These are phyloP conservation scores for Chrysina gloriosa DNA, from an alignment of 2,888 invertebrate species.

Conservation along the genomic window DNA sequence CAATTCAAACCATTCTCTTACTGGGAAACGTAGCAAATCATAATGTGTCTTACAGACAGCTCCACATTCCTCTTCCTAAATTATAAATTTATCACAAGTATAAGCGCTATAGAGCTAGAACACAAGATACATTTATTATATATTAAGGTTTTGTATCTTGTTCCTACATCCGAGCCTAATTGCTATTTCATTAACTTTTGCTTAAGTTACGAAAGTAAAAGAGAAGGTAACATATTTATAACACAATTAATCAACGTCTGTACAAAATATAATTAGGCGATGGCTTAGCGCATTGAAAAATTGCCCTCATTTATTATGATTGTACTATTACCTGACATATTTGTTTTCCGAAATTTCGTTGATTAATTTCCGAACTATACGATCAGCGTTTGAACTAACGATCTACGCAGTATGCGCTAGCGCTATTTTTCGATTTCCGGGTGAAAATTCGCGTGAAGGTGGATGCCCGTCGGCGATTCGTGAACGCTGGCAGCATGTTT, in stretches of 20 bases:
- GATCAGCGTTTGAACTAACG: conserved; percentile 8
- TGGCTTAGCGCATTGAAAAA: conserved; percentile 25
- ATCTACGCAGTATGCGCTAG: conserved; percentile 23
- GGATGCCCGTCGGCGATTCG: conserved; percentile 38
- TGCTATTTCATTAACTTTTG: background rate
- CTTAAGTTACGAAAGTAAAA: conserved; percentile 3
- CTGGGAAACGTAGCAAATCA: too few relatives aligned
- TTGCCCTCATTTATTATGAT: conserved; percentile 20
- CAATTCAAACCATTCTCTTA: too few relatives aligned
- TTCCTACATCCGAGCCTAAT: background rate
- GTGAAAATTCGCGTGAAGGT: conserved; percentile 46
- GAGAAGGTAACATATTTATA: conserved; percentile 20
- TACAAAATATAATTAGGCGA: conserved; percentile 32
- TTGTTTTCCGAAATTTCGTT: conserved; percentile 28
- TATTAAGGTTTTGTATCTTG: too few relatives aligned
- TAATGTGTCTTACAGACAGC: too few relatives aligned
- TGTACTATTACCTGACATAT: background rate
- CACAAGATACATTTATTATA: too few relatives aligned
- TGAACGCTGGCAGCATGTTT: conserved; percentile 41
- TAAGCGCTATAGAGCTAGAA: too few relatives aligned
- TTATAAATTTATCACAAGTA: too few relatives aligned
- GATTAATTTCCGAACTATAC: conserved; percentile 18
- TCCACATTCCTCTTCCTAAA: too few relatives aligned
- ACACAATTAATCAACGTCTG: conserved; percentile 20
- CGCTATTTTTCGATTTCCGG: conserved; percentile 48